Base-by-base conservation (phyloP, 2,888 invertebrate species). In the Lordiphosa andalusiaca region DNA sequence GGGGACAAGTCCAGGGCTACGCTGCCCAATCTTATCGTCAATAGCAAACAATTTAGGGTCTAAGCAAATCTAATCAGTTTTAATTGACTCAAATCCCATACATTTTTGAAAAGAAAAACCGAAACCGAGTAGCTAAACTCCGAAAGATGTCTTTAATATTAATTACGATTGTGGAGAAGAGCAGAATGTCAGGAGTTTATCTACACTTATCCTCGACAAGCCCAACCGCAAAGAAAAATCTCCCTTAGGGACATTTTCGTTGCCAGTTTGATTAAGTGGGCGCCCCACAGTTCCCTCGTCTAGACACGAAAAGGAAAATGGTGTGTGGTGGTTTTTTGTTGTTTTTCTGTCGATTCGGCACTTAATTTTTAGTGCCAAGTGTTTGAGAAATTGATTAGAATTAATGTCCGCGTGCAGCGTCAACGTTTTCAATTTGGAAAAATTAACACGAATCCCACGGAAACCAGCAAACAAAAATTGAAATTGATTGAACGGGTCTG, bases 331-430 rank as follows among this genome's bases (percentile, higher is more conserved):
- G 40, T 25, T 21, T 41, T 48, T 41, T 53, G 23, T 41, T 1
- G 16, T 41, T 48, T 41, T 53, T 33, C 40, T 1, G 16, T 21
- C 37, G 44, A 36, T 55, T 62, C 44, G 46, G 50, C 56, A 64
- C 58, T 40, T 49, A 39, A 51, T 47, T 63, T 73, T 68, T 63
- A 72, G 67, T 77, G 72, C 57, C 78, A 59, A 71, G 62, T 62
- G 58, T 25, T 66, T 54, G 49, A 39, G 16, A 83, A 80, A 80
- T 83, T 83, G 77, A 80, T 80, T 83, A 77, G 73, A 83, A 80
- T 76, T 80, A 77, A 80, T 78, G 83, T 72, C 73, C 67, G 61
- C 58, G 55, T 66, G 74, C 52, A 57, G 57, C 62, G 62, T 54
- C 61, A 58, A 60, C 37, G 23, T 54, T 49, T 54, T 48, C 36